Evolutionary conservation across 37 sponge, comb jelly and placozoan species (phyloP), one percentile per base, ranked within the genome.

Genomic region (Agelas oroides): DNA sequence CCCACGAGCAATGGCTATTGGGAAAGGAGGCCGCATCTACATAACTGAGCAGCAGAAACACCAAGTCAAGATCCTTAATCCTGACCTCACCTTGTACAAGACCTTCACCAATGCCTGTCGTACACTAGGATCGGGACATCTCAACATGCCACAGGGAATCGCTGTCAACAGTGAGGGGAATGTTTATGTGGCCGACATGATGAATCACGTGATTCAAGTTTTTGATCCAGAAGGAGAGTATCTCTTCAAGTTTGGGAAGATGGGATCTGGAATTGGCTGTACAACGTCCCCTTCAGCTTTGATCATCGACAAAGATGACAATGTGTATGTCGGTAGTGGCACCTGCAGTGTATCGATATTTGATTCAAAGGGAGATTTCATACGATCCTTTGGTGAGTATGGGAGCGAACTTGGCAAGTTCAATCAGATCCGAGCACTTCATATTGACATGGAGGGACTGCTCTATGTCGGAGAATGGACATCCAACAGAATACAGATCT

Each of bases 81-180:
- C 72, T 37, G 72, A 71, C 8, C 72, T 71, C 39, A 37, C 72
- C 13, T 36, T 71, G 36, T 5, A 36, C 23, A 71, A 71, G 41
- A 35, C 40, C 31, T 71, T 71, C 72, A 71, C 41, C 36, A 38
- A 71, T 71, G 72, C 39, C 1, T 34, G 35, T 36, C 72, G 39
- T 18, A 21, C 35, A 21, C 72, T 71, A 17, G 72, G 72, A 20
- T 71, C 72, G 0, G 72, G 72, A 19, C 72, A 71, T 38, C 72
- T 71, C 57, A 75, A 54, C 75, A 52, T 75, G 55, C 75, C 75
- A 23, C 75, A 75, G 75, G 75, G 75, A 15, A 75, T 75, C 21
- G 75, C 57, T 24, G n/a, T 75, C 19, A 54, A 54, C 5, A 75
- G 75, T 28, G 54, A 31, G 19, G 75, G 75, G 0, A 75, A 30